These are phyloP conservation scores for Temnothorax longispinosus DNA, from an alignment of 1,140 invertebrate species.

Conservation along the genomic window DNA sequence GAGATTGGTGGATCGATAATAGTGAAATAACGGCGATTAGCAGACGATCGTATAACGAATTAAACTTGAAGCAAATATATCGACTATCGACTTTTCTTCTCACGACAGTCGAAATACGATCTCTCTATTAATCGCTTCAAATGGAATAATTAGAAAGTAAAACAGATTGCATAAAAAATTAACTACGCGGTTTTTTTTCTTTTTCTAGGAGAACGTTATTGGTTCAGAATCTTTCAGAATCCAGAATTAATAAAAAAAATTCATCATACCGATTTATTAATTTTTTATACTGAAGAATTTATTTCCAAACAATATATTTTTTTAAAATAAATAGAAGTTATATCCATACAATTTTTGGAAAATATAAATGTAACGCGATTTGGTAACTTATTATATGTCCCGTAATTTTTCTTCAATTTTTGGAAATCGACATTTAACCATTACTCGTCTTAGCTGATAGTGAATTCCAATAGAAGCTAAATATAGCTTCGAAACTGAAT, in stretches of 20 bases:
- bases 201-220: neutral
- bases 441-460: neutral
- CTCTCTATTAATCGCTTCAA: neutral
- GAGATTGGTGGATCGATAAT: neutral
- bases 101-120: neutral
- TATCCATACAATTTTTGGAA: neutral
- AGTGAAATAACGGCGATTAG: slow-evolving; percentile 24
- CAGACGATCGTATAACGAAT: neutral
- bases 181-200: neutral
- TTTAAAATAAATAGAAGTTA: neutral
- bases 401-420: neutral
- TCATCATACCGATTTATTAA: neutral
- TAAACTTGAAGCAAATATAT: neutral
- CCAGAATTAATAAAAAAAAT: neutral
- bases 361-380: neutral
- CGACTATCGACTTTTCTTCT: neutral
- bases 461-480: neutral
- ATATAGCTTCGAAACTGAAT: neutral
- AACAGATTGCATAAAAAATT: neutral
- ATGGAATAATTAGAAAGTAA: neutral
- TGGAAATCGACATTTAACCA: neutral
- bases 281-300: neutral
- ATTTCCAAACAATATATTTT: neutral
- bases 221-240: neutral
- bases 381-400: too few relatives aligned